Evolutionary conservation across 2,113 vertebrate genomes (phyloP).

Genomic region (Equus przewalskii): DNA sequence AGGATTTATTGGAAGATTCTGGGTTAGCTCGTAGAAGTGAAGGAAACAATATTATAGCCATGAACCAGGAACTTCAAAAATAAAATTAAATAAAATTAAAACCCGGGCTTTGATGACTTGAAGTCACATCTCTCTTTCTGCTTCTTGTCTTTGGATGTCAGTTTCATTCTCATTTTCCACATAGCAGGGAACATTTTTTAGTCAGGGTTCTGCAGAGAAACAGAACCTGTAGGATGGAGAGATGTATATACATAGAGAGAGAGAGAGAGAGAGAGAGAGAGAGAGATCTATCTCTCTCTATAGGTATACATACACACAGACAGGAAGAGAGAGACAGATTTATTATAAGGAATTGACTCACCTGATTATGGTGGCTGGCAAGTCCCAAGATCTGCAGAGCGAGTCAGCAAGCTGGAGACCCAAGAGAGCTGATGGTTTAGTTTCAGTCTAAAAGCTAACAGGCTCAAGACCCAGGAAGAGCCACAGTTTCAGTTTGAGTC

Average conservation of each 20-base stretch:
- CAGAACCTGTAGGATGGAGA: neutral
- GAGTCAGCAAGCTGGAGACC: neutral
- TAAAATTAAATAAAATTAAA: neutral
- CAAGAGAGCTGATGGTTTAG: neutral
- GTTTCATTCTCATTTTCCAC: neutral
- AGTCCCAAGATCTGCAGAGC: neutral
- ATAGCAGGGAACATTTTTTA: neutral
- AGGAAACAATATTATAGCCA: neutral
- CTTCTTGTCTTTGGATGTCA: neutral
- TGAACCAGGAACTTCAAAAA: neutral
- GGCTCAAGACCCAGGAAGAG: neutral
- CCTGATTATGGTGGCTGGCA: neutral
- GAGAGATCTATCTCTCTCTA: too few species aligned
- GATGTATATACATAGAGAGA: too few species aligned
- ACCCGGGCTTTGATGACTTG: neutral
- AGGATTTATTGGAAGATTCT: slow-evolving; percentile 28
- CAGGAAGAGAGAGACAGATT: neutral
- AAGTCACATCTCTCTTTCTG: neutral
- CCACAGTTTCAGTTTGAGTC: neutral
- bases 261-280: too few species aligned
- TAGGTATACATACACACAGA: too few species aligned
- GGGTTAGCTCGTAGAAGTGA: slow-evolving; percentile 17
- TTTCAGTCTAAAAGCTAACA: neutral
- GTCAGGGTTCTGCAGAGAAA: neutral
- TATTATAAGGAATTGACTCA: neutral